phyloP scores from a whole-genome alignment of 2,113 vertebrate species.

The Scalopus aquaticus region DNA sequence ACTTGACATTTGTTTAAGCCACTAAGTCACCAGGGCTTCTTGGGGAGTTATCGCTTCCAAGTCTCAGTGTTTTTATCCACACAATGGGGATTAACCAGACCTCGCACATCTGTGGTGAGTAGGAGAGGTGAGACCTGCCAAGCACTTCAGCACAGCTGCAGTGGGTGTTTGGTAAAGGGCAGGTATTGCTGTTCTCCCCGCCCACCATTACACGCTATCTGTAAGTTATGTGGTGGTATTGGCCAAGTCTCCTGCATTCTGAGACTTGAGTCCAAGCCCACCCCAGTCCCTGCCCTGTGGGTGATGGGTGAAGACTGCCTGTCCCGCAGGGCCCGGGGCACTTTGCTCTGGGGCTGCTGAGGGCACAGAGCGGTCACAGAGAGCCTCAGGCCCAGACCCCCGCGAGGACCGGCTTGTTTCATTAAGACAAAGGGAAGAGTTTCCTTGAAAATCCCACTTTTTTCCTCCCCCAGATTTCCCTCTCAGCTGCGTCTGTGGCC shows the following conservation, averaged over 20 bases:
- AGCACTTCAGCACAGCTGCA: neutral
- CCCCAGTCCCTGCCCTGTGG: neutral
- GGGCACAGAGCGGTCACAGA: slow-evolving; percentile 76
- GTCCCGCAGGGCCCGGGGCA: fast-evolving
- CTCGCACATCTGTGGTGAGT: neutral
- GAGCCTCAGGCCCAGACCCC: slow-evolving; percentile 75
- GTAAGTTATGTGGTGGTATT: neutral
- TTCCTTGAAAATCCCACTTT: slow-evolving; percentile 80
- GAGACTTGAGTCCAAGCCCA: neutral
- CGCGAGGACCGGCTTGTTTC: slow-evolving; percentile 78
- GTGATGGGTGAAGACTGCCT: neutral
- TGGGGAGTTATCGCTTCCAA: neutral
- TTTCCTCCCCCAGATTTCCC: slow-evolving; percentile 79
- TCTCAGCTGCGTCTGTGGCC: slow-evolving; percentile 82
- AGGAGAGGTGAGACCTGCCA: neutral
- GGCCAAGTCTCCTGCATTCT: neutral
- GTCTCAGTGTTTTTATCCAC: neutral
- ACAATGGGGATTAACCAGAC: neutral
- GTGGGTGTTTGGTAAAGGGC: neutral
- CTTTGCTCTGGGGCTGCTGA: slow-evolving; percentile 25
- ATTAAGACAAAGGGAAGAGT: slow-evolving; percentile 79
- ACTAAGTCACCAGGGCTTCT: neutral
- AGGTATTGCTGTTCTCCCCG: too few relatives aligned
- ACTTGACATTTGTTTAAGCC: neutral
- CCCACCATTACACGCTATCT: neutral